Base-by-base conservation (phyloP, 2,888 invertebrate species). In the Lasioglossum villosulum region DNA sequence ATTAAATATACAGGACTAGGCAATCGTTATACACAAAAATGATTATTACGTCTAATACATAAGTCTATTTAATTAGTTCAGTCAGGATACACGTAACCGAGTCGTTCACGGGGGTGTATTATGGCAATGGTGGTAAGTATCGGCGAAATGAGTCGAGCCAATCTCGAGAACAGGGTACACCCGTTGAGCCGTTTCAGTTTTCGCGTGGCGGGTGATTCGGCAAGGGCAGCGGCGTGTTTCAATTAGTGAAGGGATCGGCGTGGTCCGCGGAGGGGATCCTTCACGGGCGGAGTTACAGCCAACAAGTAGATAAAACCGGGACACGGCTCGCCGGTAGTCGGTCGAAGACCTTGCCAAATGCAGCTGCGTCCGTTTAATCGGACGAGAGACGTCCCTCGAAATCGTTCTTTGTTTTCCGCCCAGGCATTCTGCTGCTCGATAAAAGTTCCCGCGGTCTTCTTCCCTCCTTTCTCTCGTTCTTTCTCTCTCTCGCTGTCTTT, bases 311-410 rank as follows among this genome's bases (percentile, higher is more conserved):
- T 76, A 84, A 81, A 85, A 71, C 75, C 72, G 75, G 75, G 81
- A 85, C 88, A 78, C 72, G 80, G 86, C 71, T 74, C 34, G 66
- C 66, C 71, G 56, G 75, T 82, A 90, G 86, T 79, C 88, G 78
- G 81, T 30, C 83, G 70, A 42, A 79, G 83, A 87, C 81, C 81
- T 90, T 91, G 90, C 90, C 91, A 90, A 92, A 89, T 89, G 88
- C 88, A 89, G 86, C 77, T 71, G 82, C 82, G 85, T 80, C 83
- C 79, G 90, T 87, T 90, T 88, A 91, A 91, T 90, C 91, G 84
- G 86, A 86, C 88, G 78, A 72, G 79, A 80, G 80, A 79, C 84
- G 84, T 86, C 73, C 80, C 56, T 37, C 79, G 75, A 73, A 56
- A 78, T 79, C 66, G 59, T 78, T 89, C 86, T 84, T 88, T 86